These are phyloP conservation scores for Pollenia griseotomentosa DNA, from an alignment of 2,888 invertebrate species.

Conservation along the genomic window DNA sequence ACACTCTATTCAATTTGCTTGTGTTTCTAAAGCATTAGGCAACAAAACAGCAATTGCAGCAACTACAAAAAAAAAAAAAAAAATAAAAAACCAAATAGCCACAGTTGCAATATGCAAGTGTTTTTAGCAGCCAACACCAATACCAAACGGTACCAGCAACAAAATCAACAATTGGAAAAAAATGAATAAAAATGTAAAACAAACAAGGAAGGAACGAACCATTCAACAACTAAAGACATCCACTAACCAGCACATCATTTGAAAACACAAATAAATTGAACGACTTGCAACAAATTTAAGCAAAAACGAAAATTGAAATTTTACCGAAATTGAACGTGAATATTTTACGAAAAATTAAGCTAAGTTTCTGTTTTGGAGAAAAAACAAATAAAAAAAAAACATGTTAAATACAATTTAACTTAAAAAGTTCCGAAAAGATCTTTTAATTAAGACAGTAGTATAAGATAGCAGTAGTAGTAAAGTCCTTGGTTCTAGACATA, in stretches of 20 bases:
- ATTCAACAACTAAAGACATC: slow-evolving; percentile 11
- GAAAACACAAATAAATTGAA: slow-evolving; percentile 60
- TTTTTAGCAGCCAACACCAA: slow-evolving; percentile 20
- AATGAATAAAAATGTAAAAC: slow-evolving; percentile 31
- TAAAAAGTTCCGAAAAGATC: too few relatives aligned
- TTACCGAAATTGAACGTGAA: slow-evolving; percentile 23
- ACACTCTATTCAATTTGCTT: slow-evolving; percentile 46
- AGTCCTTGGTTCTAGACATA: too few relatives aligned
- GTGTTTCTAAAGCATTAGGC: slow-evolving; percentile 40
- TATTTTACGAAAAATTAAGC: background rate
- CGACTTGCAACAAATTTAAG: slow-evolving; percentile 55
- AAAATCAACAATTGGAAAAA: slow-evolving; percentile 24
- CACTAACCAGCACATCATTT: slow-evolving; percentile 11
- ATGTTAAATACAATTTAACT: background rate
- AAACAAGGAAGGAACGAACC: background rate
- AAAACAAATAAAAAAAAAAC: background rate
- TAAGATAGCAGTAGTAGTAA: background rate
- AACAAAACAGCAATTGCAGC: slow-evolving; percentile 39
- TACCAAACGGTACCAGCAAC: slow-evolving; percentile 39
- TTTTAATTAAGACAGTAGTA: too few relatives aligned
- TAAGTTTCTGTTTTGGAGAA: background rate
- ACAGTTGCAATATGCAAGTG: slow-evolving; percentile 51
- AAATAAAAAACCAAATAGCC: background rate
- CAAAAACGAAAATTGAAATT: slow-evolving; percentile 47
- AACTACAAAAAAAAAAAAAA: background rate